A percentile compares a stretch with the other conserved stretches of the same genome.
Conservation (phyloP, 2,888 invertebrate species). For the Caradrina kadenii region DNA sequence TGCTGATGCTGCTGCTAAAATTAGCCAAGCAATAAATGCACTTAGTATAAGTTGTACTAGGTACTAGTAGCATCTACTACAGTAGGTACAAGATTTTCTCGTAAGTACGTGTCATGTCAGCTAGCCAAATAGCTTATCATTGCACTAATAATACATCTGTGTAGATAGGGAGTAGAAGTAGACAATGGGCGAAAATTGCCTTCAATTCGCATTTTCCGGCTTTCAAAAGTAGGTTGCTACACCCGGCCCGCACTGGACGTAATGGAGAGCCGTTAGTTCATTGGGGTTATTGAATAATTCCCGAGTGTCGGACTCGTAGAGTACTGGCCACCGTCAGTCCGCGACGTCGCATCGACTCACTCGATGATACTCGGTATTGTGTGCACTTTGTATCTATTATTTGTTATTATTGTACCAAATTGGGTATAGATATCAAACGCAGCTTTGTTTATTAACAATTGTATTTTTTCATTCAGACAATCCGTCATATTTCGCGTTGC, state of each 20-base stretch:
- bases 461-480: slow-evolving; percentile 91
- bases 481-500: slow-evolving; percentile 94
- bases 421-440: not conserved
- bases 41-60: slow-evolving; percentile 18
- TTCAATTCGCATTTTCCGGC: slow-evolving; percentile 90
- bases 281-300: slow-evolving; percentile 90
- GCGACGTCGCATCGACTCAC: slow-evolving; percentile 62
- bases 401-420: slow-evolving; percentile 10
- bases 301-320: slow-evolving; percentile 75
- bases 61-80: slow-evolving; percentile 18
- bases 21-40: slow-evolving; percentile 30
- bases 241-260: slow-evolving; percentile 81
- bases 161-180: slow-evolving; percentile 77
- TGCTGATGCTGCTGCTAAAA: slow-evolving; percentile 44
- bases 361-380: slow-evolving; percentile 74
- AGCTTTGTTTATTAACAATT: slow-evolving; percentile 24
- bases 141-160: slow-evolving; percentile 60
- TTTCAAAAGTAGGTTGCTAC: slow-evolving; percentile 87
- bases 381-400: slow-evolving; percentile 43
- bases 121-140: slow-evolving; percentile 58
- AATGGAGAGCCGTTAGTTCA: slow-evolving; percentile 88
- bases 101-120: slow-evolving; percentile 29
- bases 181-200: slow-evolving; percentile 85
- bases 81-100: slow-evolving; percentile 22
- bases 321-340: slow-evolving; percentile 67